Percentiles rank a stretch among this genome's conserved stretches.
Evolutionary conservation across 2,888 invertebrate genomes (phyloP).

Genomic region (Sisyra nigra): DNA sequence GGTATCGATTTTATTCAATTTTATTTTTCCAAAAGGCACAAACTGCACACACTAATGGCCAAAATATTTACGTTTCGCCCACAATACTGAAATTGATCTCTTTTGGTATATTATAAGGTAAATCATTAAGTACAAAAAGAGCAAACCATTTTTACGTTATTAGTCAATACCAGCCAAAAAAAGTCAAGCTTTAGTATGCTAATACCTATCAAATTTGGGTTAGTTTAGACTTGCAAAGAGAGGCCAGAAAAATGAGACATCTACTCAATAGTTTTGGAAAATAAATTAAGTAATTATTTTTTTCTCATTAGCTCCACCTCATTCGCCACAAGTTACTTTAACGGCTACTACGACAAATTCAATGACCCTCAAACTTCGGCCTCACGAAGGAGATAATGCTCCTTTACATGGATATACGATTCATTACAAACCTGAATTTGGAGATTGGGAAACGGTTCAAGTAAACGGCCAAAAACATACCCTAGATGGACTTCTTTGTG

Average conservation of each 20-base stretch:
- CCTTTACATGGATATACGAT: slow-evolving; percentile 86
- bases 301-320: slow-evolving; percentile 44
- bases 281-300: background rate
- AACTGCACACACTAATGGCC: too few relatives aligned
- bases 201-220: too few relatives aligned
- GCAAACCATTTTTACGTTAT: too few relatives aligned
- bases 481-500: slow-evolving; percentile 77
- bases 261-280: too few relatives aligned
- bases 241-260: background rate
- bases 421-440: slow-evolving; percentile 87
- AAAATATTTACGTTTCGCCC: too few relatives aligned
- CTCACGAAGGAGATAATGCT: slow-evolving; percentile 62
- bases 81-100: too few relatives aligned
- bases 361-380: slow-evolving; percentile 52
- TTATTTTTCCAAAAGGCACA: too few relatives aligned
- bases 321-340: slow-evolving; percentile 56
- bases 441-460: slow-evolving; percentile 83
- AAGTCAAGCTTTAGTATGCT: too few relatives aligned
- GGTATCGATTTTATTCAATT: too few relatives aligned
- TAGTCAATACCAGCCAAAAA: too few relatives aligned
- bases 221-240: background rate
- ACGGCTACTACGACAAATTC: slow-evolving; percentile 62
- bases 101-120: too few relatives aligned
- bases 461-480: slow-evolving; percentile 60
- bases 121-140: too few relatives aligned